Conservation (phyloP, 2,797 vertebrate species). For the Eremophila alpestris region DNA sequence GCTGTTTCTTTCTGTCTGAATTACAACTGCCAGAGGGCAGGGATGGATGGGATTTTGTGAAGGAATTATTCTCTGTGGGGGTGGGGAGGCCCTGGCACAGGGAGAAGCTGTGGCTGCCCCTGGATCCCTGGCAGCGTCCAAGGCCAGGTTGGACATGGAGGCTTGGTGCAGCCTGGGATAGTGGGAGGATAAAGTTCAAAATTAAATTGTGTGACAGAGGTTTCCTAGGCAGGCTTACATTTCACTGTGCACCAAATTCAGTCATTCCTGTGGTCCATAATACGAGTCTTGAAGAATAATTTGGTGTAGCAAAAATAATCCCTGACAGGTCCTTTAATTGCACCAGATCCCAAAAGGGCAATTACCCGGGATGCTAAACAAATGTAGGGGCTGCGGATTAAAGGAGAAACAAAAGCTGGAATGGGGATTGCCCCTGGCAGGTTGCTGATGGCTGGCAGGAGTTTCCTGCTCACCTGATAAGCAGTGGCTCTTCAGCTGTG, state of each 20-base stretch:
- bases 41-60: fast-evolving
- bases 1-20: not conserved
- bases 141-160: not conserved
- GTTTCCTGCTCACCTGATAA: not conserved
- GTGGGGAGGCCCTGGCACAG: not conserved
- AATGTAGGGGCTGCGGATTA: not conserved
- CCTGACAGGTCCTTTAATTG: not conserved
- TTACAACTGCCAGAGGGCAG: not conserved
- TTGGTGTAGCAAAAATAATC: not conserved
- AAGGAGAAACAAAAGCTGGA: not conserved
- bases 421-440: not conserved
- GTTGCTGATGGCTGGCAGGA: not conserved
- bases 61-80: not conserved
- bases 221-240: not conserved
- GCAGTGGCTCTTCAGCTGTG: not conserved
- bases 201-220: not conserved
- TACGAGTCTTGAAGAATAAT: not conserved
- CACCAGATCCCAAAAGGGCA: not conserved
- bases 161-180: not conserved
- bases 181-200: not conserved
- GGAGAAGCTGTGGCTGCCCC: not conserved
- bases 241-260: not conserved
- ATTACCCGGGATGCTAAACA: not conserved
- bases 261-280: not conserved
- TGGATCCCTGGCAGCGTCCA: not conserved